Percentiles rank a stretch among this genome's conserved stretches.
phyloP scores from a whole-genome alignment of 2,888 invertebrate genomes.

The Meiosimyza decipiens region DNA sequence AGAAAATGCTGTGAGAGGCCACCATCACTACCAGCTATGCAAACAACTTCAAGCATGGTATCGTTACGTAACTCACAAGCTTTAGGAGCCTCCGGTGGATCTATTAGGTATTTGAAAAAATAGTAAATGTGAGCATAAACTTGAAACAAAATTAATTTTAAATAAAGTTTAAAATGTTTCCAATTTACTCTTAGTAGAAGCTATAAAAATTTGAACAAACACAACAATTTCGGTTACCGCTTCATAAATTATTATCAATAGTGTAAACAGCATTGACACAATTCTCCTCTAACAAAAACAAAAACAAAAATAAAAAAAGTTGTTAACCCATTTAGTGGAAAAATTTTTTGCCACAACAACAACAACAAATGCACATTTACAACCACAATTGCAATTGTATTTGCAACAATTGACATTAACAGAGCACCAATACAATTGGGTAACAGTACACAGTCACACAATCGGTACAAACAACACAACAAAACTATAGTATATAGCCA shows the following conservation, averaged over 20 bases:
- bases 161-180: not conserved
- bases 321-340: too few species aligned
- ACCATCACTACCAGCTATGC: constrained; percentile 83
- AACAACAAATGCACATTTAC: not conserved
- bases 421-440: too few species aligned
- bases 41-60: constrained; percentile 75
- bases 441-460: too few species aligned
- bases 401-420: not conserved
- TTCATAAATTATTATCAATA: too few species aligned
- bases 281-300: too few species aligned
- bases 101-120: constrained; percentile 67
- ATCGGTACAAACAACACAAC: too few species aligned
- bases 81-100: constrained; percentile 79
- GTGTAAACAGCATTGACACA: too few species aligned
- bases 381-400: not conserved
- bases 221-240: too few species aligned
- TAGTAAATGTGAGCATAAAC: not conserved
- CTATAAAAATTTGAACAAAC: too few species aligned
- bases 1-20: constrained; percentile 85
- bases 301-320: too few species aligned
- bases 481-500: too few species aligned
- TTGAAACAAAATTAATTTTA: not conserved
- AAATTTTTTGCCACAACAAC: not conserved
- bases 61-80: constrained; percentile 80
- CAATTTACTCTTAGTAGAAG: too few species aligned